Evolutionary conservation across 2,797 vertebrate species (phyloP), one percentile per base, ranked within the genome.

Genomic region (Myotis daubentonii): DNA sequence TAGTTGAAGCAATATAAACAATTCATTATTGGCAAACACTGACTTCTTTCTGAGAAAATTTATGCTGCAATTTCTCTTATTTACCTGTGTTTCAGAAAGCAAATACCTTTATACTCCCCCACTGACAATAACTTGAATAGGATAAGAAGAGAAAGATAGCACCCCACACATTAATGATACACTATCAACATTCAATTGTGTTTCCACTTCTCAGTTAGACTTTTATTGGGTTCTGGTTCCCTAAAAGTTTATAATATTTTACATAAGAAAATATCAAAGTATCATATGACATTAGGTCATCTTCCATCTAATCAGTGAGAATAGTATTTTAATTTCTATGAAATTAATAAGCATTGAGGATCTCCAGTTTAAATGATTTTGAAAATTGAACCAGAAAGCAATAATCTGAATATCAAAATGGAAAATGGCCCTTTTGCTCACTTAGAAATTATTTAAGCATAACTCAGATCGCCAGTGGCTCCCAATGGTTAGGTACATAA

Each of bases 391-490:
- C 41, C 74, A 41, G 28, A 65, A 87, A 49, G 16, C 13, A n/a
- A 68, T 57, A 81, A 47, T 10, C 47, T 49, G 68, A 68, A 60
- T 81, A 76, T 80, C 15, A 76, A 89, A 80, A 51, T 68, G 15
- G 2, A 79, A 72, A 74, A 79, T 62, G 2, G 3, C 16, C 8
- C 5, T n/a, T 89, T 82, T 70, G 57, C 4, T 74, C 20, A 38
- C 33, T 91, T 87, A 70, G 11, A 79, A 47, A 47, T 83, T 36
- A 72, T 88, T 92, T 83, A 75, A 93, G 9, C 9, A 38, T 94
- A 86, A 78, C 6, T 17, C 44, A 44, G 36, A 6, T 44, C 16
- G 13, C 36, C 55, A 12, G 41, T 22, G 80, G 22, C 23, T 82
- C 41, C n/a, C n/a, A n/a, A 2, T 5, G 19, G 9, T 62, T 9